A percentile compares a stretch with the other conserved stretches of the same genome.
These are phyloP conservation scores for Neoarius graeffei DNA, from an alignment of 2,113 vertebrate species.

Conservation along the genomic window DNA sequence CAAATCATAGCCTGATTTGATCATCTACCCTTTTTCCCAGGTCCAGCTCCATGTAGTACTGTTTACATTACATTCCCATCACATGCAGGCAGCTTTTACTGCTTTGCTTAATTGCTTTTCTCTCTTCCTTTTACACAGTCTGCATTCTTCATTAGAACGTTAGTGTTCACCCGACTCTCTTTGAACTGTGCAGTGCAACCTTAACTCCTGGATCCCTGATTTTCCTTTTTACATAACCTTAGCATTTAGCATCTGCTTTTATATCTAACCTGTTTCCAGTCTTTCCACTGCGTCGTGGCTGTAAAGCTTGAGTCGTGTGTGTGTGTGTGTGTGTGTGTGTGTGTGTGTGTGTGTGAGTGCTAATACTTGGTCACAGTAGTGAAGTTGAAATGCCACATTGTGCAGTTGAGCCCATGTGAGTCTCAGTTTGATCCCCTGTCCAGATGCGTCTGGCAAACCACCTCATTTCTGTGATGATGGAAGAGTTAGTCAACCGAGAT, in stretches of 20 bases:
- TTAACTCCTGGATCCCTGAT: neutral
- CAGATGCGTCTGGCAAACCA: conserved; percentile 14
- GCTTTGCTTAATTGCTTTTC: conserved; percentile 1
- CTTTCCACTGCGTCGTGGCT: conserved; percentile 6
- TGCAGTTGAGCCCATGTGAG: conserved; percentile 21
- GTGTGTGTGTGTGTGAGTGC: conserved; percentile 3
- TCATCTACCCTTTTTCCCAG: neutral
- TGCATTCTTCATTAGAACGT: conserved; percentile 7
- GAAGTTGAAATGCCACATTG: conserved; percentile 9
- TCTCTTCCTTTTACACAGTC: neutral
- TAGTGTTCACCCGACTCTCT: neutral
- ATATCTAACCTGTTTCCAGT: conserved; percentile 4
- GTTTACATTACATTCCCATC: neutral
- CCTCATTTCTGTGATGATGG: conserved; percentile 13
- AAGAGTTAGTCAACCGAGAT: neutral
- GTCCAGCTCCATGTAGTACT: neutral
- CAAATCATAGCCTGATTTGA: conserved; percentile 7
- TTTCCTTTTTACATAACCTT: neutral
- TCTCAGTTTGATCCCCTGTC: conserved; percentile 18
- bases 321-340: no score
- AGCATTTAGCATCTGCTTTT: conserved; percentile 31
- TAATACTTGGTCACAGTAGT: conserved; percentile 3
- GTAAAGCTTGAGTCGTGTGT: conserved; percentile 4
- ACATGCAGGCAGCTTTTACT: conserved; percentile 1
- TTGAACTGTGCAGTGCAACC: neutral